phyloP scores from a whole-genome alignment of 2,113 vertebrate genomes.

The Theristicus caerulescens region DNA sequence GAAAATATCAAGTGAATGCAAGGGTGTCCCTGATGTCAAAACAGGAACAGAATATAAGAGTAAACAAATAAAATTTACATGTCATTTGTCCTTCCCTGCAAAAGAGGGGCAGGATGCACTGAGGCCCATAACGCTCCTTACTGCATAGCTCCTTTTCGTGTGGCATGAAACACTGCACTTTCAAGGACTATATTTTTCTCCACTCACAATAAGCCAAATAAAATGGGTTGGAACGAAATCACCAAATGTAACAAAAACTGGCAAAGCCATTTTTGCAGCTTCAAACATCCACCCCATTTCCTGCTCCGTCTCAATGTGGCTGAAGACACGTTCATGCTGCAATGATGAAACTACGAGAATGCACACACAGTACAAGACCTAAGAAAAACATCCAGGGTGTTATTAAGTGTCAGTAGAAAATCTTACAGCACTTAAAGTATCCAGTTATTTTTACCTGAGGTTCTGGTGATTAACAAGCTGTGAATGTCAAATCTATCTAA shows the following conservation, averaged over 20 bases:
- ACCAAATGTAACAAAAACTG: background rate
- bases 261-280: background rate
- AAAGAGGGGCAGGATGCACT: background rate
- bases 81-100: background rate
- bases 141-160: background rate
- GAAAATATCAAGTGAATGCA: background rate
- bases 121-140: background rate
- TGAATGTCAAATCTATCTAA: constrained; percentile 42
- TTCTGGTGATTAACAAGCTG: constrained; percentile 49
- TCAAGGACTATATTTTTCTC: background rate
- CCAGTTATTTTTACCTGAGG: constrained; percentile 42
- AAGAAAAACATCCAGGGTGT: constrained; percentile 22
- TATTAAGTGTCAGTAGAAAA: constrained; percentile 47
- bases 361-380: background rate
- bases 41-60: background rate
- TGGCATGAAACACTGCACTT: background rate
- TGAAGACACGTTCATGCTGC: background rate
- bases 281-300: constrained; percentile 25
- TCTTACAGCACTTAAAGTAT: constrained; percentile 14
- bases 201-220: background rate
- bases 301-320: background rate
- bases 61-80: background rate
- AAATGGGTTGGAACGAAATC: constrained; percentile 11
- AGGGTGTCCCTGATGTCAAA: background rate
- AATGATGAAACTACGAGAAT: constrained; percentile 1